phyloP scores from a whole-genome alignment of 2,888 invertebrate genomes.

The Dolichopus griseipennis region DNA sequence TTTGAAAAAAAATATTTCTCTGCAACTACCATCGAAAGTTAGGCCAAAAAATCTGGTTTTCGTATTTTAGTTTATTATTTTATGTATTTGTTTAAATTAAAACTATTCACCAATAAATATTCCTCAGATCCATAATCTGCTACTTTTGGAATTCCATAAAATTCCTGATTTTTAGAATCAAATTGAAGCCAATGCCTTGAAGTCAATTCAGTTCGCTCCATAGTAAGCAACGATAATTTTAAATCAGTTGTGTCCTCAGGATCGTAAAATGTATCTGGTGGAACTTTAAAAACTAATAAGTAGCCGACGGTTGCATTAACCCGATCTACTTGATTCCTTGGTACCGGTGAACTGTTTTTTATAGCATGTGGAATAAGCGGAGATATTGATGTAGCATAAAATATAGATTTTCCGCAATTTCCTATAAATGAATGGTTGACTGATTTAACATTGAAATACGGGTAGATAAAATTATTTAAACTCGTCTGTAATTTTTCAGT shows the following conservation, averaged over 20 bases:
- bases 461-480: constrained; percentile 54
- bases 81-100: no score
- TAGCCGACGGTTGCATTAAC: constrained; percentile 76
- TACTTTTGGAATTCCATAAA: constrained; percentile 73
- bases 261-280: constrained; percentile 84
- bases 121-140: constrained; percentile 64
- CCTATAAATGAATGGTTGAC: constrained; percentile 60
- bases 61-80: no score
- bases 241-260: constrained; percentile 74
- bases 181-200: constrained; percentile 78
- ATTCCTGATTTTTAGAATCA: constrained; percentile 77
- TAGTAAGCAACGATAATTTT: constrained; percentile 62
- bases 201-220: constrained; percentile 59
- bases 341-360: constrained; percentile 64
- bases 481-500: constrained; percentile 52
- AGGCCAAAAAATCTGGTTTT: no score
- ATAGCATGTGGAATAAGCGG: constrained; percentile 47
- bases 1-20: no score
- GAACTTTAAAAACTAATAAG: constrained; percentile 70
- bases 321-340: constrained; percentile 76
- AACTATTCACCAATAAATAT: constrained; percentile 58
- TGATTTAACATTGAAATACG: constrained; percentile 56
- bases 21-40: no score
- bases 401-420: constrained; percentile 52
- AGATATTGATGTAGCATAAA: constrained; percentile 45